Conservation (phyloP, 2,797 vertebrate genomes). For the Taeniopygia guttata region DNA sequence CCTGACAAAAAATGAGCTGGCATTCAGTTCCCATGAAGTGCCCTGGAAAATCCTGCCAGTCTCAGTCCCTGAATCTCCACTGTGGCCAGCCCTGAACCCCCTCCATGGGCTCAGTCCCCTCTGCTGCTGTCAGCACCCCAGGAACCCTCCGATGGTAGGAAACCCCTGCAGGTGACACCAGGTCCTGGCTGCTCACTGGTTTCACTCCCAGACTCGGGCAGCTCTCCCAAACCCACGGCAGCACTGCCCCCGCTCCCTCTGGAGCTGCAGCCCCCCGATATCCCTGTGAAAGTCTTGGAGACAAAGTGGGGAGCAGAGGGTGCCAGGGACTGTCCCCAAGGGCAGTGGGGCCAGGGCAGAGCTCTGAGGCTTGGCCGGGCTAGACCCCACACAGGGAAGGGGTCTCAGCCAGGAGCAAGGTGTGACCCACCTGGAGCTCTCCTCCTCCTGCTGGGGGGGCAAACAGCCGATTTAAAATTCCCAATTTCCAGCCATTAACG, state of each 20-base stretch:
- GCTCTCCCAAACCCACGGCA: not conserved
- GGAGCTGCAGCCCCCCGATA: not conserved
- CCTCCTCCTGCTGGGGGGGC: not conserved
- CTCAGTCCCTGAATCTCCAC: not conserved
- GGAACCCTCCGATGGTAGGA: not conserved
- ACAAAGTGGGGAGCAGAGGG: not conserved
- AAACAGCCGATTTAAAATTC: not conserved
- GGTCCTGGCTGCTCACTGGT: not conserved
- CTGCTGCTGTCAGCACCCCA: not conserved
- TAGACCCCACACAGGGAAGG: not conserved
- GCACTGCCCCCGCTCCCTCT: not conserved
- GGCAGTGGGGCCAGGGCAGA: not conserved
- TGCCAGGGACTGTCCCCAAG: not conserved
- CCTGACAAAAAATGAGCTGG: not conserved
- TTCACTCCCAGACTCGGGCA: not conserved
- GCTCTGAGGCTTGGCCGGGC: not conserved
- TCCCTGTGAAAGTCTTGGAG: not conserved
- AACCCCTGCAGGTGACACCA: not conserved
- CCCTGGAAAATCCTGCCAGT: not conserved
- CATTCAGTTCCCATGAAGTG: not conserved
- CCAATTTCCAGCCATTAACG: fast-evolving
- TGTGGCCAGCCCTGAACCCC: fast-evolving
- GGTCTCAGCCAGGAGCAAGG: not conserved
- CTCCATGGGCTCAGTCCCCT: not conserved
- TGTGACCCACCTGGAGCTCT: not conserved